These are phyloP conservation scores for Euproctis similis DNA, from an alignment of 2,888 invertebrate genomes.

Conservation along the genomic window DNA sequence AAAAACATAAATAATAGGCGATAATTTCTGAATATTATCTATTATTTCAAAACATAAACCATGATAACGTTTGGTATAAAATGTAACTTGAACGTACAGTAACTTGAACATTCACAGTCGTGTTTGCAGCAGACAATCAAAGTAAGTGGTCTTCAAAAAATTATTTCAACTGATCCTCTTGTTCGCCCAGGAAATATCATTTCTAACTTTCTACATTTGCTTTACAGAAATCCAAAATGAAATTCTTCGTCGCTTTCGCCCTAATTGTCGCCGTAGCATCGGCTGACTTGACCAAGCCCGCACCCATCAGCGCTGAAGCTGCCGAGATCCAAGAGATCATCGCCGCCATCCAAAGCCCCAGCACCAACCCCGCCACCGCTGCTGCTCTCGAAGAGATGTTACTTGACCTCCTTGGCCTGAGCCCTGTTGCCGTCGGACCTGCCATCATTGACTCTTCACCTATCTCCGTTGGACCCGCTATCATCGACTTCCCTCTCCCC, in stretches of 20 bases:
- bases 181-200: too few species aligned
- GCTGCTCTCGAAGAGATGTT: constrained; percentile 24
- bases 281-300: constrained; percentile 34
- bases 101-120: constrained; percentile 9
- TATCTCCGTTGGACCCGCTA: constrained; percentile 24
- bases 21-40: constrained; percentile 4
- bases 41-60: constrained; percentile 3
- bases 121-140: constrained; percentile 6
- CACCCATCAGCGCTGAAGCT: constrained; percentile 28
- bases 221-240: constrained; percentile 33
- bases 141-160: constrained; percentile 6
- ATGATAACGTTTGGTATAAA: constrained; percentile 10
- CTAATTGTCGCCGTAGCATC: constrained; percentile 23
- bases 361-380: constrained; percentile 20
- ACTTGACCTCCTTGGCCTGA: constrained; percentile 14
- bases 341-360: constrained; percentile 19
- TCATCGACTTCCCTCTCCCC: constrained; percentile 21
- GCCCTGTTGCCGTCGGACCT: constrained; percentile 13
- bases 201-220: constrained; percentile 2
- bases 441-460: constrained; percentile 12
- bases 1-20: too few species aligned
- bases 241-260: constrained; percentile 39
- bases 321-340: constrained; percentile 23
- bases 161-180: too few species aligned
- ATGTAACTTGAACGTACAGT: too few species aligned